These are phyloP conservation scores for Leptinotarsa rubiginosa DNA, from an alignment of 2,888 invertebrate species.

Conservation along the genomic window DNA sequence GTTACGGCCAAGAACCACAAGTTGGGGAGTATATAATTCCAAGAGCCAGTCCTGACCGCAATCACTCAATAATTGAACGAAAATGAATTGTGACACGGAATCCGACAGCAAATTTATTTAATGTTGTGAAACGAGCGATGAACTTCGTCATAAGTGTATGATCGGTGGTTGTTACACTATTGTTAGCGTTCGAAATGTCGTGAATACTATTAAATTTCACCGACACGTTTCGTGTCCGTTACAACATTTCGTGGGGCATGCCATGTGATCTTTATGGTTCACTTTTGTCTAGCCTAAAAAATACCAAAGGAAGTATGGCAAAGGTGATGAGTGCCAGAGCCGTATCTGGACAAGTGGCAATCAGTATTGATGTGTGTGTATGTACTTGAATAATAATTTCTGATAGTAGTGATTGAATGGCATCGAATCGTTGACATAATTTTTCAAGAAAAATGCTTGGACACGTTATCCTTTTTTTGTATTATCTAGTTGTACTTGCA, in stretches of 20 bases:
- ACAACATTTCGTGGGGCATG: slow-evolving; percentile 9
- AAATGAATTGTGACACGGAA: slow-evolving; percentile 35
- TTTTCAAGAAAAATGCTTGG: no score
- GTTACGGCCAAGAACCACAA: no score
- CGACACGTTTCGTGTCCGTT: slow-evolving; percentile 17
- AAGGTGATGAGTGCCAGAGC: not conserved
- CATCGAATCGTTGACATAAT: no score
- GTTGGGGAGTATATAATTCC: no score
- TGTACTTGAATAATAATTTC: no score
- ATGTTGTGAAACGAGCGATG: slow-evolving; percentile 14
- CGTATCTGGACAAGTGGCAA: not conserved
- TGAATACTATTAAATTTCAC: slow-evolving; percentile 36
- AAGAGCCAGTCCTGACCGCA: slow-evolving; percentile 26
- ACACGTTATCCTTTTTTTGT: no score
- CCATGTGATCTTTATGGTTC: slow-evolving; percentile 7
- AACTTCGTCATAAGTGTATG: slow-evolving; percentile 12
- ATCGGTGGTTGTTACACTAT: slow-evolving; percentile 29
- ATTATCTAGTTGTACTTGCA: no score
- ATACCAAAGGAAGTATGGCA: not conserved
- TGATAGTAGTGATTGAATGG: no score
- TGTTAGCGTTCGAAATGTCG: slow-evolving; percentile 30
- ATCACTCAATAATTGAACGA: slow-evolving; percentile 29
- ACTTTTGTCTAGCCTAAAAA: not conserved
- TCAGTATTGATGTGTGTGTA: no score
- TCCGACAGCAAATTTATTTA: slow-evolving; percentile 36